These are phyloP conservation scores for Theristicus caerulescens DNA, from an alignment of 2,113 vertebrate genomes.

Conservation along the genomic window DNA sequence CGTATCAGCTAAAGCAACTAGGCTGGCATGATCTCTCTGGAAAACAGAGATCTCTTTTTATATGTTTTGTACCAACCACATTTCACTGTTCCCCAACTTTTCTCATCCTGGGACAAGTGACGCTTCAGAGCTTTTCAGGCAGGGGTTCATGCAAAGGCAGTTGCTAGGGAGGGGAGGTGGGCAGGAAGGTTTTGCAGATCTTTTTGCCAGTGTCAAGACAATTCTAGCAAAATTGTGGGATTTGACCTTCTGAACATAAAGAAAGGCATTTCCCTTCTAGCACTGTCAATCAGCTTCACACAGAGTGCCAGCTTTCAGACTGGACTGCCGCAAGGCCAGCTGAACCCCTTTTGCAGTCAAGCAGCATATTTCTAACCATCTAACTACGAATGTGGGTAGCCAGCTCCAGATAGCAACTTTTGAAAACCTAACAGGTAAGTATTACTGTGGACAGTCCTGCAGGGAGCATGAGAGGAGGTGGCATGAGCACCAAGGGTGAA, in stretches of 20 bases:
- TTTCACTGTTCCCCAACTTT: background rate
- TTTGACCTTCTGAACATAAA: background rate
- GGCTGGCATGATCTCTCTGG: background rate
- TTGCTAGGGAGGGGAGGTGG: background rate
- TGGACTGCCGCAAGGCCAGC: background rate
- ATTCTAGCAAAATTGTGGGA: background rate
- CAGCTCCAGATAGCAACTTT: background rate
- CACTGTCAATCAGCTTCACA: background rate
- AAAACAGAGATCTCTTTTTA: background rate
- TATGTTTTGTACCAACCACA: rapidly evolving
- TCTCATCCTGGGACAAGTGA: background rate
- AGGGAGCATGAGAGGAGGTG: background rate
- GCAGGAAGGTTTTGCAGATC: background rate
- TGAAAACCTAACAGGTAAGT: background rate
- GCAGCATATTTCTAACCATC: background rate
- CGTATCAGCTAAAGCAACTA: background rate
- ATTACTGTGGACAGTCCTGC: background rate
- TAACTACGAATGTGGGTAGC: background rate
- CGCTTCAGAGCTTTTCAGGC: background rate
- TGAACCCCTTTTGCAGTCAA: background rate
- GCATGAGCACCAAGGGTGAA: background rate
- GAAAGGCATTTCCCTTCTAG: background rate
- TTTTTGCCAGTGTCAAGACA: background rate
- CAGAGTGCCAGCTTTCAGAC: background rate
- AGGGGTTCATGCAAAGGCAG: background rate